These are phyloP conservation scores for Pseudeuparius sepicola DNA, from an alignment of 2,888 invertebrate species.

Conservation along the genomic window DNA sequence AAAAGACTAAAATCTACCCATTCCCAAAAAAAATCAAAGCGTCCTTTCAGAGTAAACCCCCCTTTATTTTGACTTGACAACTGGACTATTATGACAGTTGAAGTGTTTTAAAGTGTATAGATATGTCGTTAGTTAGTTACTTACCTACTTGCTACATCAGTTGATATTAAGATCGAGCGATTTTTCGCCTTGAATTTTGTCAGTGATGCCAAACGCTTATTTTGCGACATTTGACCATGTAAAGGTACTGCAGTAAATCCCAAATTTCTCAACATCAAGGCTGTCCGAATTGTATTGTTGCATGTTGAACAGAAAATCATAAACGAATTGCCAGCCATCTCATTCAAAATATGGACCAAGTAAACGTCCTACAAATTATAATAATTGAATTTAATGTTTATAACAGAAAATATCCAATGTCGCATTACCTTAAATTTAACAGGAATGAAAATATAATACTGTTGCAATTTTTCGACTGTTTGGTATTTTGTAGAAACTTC, in stretches of 20 bases:
- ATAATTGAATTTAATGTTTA: not conserved
- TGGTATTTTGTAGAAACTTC: slow-evolving; percentile 96
- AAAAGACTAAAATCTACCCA: no score
- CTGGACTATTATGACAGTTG: no score
- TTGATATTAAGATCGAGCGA: slow-evolving; percentile 92
- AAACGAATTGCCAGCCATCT: slow-evolving; percentile 88
- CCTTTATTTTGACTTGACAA: no score
- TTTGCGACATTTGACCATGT: slow-evolving; percentile 99
- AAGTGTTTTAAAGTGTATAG: no score
- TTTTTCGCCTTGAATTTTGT: slow-evolving; percentile 94
- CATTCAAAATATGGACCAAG: slow-evolving; percentile 88
- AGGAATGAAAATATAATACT: slow-evolving; percentile 92
- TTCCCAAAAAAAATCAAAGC: no score
- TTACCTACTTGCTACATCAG: slow-evolving; percentile 94
- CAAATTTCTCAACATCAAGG: slow-evolving; percentile 78
- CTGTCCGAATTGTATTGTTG: slow-evolving; percentile 80
- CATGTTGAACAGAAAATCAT: slow-evolving; percentile 98
- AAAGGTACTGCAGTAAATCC: slow-evolving; percentile 92
- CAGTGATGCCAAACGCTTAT: slow-evolving; percentile 86
- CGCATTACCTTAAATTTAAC: slow-evolving; percentile 78
- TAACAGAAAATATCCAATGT: not conserved
- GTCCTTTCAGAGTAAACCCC: no score
- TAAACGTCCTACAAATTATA: slow-evolving; percentile 79
- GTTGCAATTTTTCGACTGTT: slow-evolving; percentile 93
- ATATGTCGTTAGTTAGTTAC: no score